Base-by-base conservation (phyloP, 2,888 invertebrate genomes). In the Spodoptera picta region DNA sequence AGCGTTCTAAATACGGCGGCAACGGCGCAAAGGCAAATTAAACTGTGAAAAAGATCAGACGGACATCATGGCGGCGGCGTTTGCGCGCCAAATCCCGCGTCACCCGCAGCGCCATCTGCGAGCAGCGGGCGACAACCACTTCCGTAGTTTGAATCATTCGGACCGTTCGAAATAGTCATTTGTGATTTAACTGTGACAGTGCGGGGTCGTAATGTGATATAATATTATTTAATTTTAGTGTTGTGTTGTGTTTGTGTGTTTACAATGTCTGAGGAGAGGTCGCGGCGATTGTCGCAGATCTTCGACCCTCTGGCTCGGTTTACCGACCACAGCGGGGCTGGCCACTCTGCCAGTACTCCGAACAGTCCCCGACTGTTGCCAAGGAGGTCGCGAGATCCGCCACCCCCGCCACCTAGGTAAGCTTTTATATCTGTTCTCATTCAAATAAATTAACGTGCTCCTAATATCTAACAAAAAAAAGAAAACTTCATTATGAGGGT, bases 261-360 rank as follows among this genome's bases (percentile, higher is more conserved):
- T 85, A 84, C 82, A 83, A 96, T 96, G 96, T 95, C 96, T 81
- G 96, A 96, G 92, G 96, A 96, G 90, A 95, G 96, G 86, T 95
- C 96, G 89, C 96, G 97, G 85, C 96, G 97, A 86, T 93, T 97
- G 90, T 97, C 97, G 90, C 97, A 97, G 95, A 97, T 97, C 82
- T 97, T 97, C 89, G 97, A 98, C 92, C 97, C 97, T 78, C 95
- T 98, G 84, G 96, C 97, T 73, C 95, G 97, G 89, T 95, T 98
- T 73, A 96, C 96, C 90, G 96, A 97, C 87, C 93, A 96, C 79
- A 95, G 96, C 79, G 92, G 95, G 79, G 92, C 95, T 81, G 92
- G 93, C 7, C 93, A 91, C 54, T 95, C 94, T 60, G 90, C 90
- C 50, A 97, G 97, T 68, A 97, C 96, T 36, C 97, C 97, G 53